These are phyloP conservation scores for Alfaro cultratus DNA, from an alignment of 2,797 vertebrate genomes.

Conservation along the genomic window DNA sequence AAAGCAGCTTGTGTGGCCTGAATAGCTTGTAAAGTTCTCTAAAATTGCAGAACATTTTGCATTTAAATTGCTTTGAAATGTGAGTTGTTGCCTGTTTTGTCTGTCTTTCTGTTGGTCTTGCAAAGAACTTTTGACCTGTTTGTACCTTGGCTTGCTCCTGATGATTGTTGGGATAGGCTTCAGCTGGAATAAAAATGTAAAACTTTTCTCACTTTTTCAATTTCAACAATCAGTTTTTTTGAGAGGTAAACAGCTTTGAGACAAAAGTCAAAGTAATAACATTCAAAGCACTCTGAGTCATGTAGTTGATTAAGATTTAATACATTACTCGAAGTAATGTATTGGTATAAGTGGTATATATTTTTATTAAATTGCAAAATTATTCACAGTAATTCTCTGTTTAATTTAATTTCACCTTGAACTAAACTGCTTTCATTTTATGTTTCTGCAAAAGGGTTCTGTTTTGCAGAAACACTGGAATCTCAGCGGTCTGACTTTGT, in stretches of 20 bases:
- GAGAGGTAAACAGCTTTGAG: background rate
- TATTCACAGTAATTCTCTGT: conserved; percentile 8
- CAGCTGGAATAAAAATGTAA: background rate
- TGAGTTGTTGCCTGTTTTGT: background rate
- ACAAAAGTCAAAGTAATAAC: background rate
- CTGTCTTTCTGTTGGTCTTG: background rate
- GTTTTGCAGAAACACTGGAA: conserved; percentile 15
- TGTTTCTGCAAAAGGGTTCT: conserved; percentile 18
- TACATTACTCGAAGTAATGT: background rate
- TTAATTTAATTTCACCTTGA: conserved; percentile 34
- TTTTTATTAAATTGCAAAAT: conserved; percentile 15
- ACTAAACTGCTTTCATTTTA: conserved; percentile 33
- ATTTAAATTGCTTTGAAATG: background rate
- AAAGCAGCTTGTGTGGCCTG: background rate
- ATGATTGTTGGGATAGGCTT: background rate
- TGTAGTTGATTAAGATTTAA: background rate
- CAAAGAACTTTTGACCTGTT: background rate
- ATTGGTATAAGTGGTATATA: too few relatives aligned
- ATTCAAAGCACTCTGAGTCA: background rate
- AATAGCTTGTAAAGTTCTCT: background rate
- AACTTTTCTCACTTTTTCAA: background rate
- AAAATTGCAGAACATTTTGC: background rate
- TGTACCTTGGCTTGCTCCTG: background rate
- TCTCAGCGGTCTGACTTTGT: conserved; percentile 41
- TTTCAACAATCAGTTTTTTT: background rate